phyloP scores from a whole-genome alignment of 2,797 vertebrate genomes.

The Acrocephalus scirpaceus region DNA sequence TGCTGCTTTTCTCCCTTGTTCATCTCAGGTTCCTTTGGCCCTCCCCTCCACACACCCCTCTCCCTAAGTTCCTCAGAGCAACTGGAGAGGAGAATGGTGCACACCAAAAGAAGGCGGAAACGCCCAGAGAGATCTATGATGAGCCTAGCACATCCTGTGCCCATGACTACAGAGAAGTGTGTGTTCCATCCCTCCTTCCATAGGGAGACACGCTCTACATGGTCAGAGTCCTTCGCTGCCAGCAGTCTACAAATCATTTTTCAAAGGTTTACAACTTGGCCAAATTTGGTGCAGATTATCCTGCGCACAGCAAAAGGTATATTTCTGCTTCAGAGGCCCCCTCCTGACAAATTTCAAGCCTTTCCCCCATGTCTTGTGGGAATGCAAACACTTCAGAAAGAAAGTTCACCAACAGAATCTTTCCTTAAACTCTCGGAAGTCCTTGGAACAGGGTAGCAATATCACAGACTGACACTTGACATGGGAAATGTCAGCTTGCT shows the following conservation, averaged over 20 bases:
- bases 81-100: neutral
- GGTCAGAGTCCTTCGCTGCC: neutral
- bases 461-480: neutral
- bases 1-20: neutral
- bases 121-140: neutral
- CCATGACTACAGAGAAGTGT: neutral
- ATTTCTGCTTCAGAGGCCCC: neutral
- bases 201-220: rapidly evolving
- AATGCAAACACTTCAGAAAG: neutral
- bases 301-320: rapidly evolving
- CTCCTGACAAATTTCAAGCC: neutral
- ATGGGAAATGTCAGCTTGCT: neutral
- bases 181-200: neutral
- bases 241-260: neutral
- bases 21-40: neutral
- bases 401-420: neutral
- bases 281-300: slow-evolving; percentile 4
- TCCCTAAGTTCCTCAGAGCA: neutral
- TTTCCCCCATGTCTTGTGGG: neutral
- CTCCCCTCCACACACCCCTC: neutral
- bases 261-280: neutral
- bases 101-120: neutral
- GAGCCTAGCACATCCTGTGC: neutral
- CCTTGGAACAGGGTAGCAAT: neutral
- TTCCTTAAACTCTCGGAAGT: neutral